These are phyloP conservation scores for Phthorimaea operculella DNA, from an alignment of 1,140 invertebrate species.

Conservation along the genomic window DNA sequence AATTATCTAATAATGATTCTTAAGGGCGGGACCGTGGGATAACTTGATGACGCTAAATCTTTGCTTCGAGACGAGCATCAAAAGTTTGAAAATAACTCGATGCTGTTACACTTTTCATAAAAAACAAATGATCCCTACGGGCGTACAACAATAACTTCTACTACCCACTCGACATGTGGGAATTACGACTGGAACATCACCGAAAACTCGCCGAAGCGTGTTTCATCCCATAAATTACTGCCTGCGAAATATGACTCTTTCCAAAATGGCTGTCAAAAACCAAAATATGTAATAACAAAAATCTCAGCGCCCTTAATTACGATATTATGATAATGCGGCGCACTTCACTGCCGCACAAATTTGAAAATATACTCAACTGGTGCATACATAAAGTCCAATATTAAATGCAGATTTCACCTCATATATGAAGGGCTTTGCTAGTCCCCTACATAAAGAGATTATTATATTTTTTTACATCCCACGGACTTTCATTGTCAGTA, in stretches of 20 bases:
- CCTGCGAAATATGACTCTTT: conserved; percentile 30
- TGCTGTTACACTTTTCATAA: too few species aligned
- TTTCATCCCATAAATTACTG: conserved; percentile 17
- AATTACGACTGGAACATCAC: too few species aligned
- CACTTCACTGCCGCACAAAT: background rate
- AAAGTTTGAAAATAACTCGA: too few species aligned
- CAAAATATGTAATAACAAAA: conserved; percentile 54
- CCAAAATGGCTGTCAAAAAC: conserved; percentile 35
- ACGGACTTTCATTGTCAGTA: conserved; percentile 38
- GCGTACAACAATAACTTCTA: too few species aligned
- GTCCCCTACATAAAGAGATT: conserved; percentile 48
- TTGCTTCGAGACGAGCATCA: too few species aligned
- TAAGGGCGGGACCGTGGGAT: too few species aligned
- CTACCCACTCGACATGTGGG: too few species aligned
- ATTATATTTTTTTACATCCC: conserved; percentile 44
- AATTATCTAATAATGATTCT: too few species aligned
- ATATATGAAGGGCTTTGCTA: background rate
- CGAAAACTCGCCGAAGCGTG: background rate
- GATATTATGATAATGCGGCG: conserved; percentile 53
- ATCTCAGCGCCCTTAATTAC: conserved; percentile 47
- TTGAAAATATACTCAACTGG: background rate
- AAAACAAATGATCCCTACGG: too few species aligned
- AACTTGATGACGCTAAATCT: too few species aligned
- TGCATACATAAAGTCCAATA: background rate
- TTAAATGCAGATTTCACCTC: background rate